Evolutionary conservation across 2,797 vertebrate genomes (phyloP).

Genomic region (Chanos chanos): DNA sequence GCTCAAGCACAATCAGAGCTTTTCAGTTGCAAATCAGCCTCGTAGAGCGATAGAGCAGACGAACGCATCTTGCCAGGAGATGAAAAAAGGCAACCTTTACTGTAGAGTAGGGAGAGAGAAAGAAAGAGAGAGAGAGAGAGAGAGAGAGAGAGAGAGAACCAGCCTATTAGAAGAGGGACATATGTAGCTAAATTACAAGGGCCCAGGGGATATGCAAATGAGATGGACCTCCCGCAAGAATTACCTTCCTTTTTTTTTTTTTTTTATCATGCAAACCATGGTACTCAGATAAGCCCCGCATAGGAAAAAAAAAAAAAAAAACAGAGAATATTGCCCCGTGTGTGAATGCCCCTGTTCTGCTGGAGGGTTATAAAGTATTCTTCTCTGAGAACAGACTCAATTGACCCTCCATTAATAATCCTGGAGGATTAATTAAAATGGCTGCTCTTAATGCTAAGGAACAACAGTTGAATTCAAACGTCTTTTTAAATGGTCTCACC

Average conservation of each 20-base stretch:
- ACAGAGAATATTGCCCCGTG: slow-evolving; percentile 45
- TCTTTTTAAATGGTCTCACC: slow-evolving; percentile 40
- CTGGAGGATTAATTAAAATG: slow-evolving; percentile 56
- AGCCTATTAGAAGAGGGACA: slow-evolving; percentile 70
- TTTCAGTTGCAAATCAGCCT: slow-evolving; percentile 77
- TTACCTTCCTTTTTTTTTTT: slow-evolving; percentile 62
- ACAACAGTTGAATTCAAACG: slow-evolving; percentile 44
- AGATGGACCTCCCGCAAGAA: slow-evolving; percentile 65
- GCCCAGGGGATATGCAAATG: slow-evolving; percentile 72
- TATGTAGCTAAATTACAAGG: slow-evolving; percentile 74
- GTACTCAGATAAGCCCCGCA: slow-evolving; percentile 57
- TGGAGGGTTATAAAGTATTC: slow-evolving; percentile 40
- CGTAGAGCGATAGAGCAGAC: slow-evolving; percentile 59
- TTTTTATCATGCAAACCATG: slow-evolving; percentile 70
- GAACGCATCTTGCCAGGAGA: slow-evolving; percentile 65
- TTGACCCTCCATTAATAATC: slow-evolving; percentile 45
- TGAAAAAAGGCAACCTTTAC: slow-evolving; percentile 31
- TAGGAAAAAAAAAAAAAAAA: slow-evolving; percentile 37
- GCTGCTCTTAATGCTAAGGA: slow-evolving; percentile 45
- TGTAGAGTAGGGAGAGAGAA: slow-evolving; percentile 8
- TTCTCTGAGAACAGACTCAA: slow-evolving; percentile 37
- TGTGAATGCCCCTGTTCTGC: slow-evolving; percentile 25
- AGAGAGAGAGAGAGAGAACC: slow-evolving; percentile 32
- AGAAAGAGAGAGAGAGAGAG: not conserved
- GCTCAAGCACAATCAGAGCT: slow-evolving; percentile 68